These are phyloP conservation scores for Egretta garzetta DNA, from an alignment of 2,113 vertebrate species.

Conservation along the genomic window DNA sequence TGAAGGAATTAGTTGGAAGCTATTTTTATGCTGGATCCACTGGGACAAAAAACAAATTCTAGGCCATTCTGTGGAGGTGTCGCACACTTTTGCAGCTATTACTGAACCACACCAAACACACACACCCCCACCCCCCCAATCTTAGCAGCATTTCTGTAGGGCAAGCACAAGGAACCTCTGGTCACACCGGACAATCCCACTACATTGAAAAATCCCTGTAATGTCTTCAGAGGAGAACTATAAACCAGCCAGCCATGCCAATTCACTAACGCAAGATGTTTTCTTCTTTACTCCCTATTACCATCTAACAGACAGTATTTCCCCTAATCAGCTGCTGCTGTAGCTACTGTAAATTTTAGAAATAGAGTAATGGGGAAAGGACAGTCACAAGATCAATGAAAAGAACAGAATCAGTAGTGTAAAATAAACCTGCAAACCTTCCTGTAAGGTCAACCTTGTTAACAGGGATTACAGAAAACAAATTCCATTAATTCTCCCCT, in stretches of 20 bases:
- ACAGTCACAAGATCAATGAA: constrained; percentile 6
- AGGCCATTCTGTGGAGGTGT: background rate
- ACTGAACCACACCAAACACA: background rate
- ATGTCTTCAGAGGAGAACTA: background rate
- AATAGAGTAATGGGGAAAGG: background rate
- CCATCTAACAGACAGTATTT: background rate
- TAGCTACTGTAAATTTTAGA: background rate
- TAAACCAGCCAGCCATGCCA: background rate
- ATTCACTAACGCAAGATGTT: background rate
- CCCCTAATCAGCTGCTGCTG: background rate
- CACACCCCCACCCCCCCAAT: background rate
- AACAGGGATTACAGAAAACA: constrained; percentile 39
- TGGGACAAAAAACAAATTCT: constrained; percentile 23
- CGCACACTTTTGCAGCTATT: background rate
- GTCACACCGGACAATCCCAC: background rate
- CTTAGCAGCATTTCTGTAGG: background rate
- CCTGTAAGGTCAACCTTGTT: constrained; percentile 52
- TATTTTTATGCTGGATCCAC: constrained; percentile 25
- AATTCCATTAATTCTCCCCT: constrained; percentile 45
- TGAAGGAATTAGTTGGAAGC: constrained; percentile 6
- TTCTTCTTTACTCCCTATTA: background rate
- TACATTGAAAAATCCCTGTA: background rate
- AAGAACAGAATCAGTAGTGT: background rate
- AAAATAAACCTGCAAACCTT: background rate
- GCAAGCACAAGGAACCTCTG: background rate